phyloP scores from a whole-genome alignment of 1,140 invertebrate genomes.

The Metopolophium dirhodum region DNA sequence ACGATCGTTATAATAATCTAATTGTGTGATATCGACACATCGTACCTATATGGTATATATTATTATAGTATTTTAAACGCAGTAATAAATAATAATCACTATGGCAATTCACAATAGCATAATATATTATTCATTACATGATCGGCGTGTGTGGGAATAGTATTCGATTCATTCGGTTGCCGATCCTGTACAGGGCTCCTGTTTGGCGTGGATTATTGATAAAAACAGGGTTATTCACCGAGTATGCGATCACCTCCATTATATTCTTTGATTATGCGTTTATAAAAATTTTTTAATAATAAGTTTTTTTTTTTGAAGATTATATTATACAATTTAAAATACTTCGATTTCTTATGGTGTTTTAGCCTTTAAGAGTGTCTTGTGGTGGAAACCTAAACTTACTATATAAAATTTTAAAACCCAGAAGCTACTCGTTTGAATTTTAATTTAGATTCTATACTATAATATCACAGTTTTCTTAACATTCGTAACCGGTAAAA shows the following conservation, averaged over 20 bases:
- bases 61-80: too few relatives aligned
- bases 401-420: background rate
- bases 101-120: background rate
- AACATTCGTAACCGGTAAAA: background rate
- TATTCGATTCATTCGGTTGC: background rate
- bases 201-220: background rate
- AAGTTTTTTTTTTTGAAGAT: too few relatives aligned
- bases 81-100: background rate
- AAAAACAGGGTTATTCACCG: background rate
- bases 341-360: too few relatives aligned
- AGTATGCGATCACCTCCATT: background rate
- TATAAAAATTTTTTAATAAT: background rate
- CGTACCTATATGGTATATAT: too few relatives aligned
- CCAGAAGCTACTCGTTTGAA: too few relatives aligned
- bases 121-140: background rate
- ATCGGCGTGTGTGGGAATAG: background rate
- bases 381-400: background rate
- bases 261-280: background rate
- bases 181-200: too few relatives aligned
- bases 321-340: too few relatives aligned
- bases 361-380: too few relatives aligned
- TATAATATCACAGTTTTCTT: background rate
- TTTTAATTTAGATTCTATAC: too few relatives aligned
- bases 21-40: background rate
- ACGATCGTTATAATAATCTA: background rate